phyloP scores from a whole-genome alignment of 2,888 invertebrate genomes.

The Formica aserva region DNA sequence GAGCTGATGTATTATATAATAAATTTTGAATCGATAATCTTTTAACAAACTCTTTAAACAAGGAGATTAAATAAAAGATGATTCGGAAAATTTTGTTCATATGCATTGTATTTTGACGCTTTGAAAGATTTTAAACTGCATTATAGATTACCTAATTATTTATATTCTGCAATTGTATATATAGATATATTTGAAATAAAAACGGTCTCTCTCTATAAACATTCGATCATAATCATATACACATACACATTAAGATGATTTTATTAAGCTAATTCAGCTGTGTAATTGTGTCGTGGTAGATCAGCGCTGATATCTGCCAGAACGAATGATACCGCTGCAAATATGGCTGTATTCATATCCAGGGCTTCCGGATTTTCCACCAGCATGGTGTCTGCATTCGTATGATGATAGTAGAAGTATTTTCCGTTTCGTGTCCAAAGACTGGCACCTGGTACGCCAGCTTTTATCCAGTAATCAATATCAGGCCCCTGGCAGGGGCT shows the following conservation, averaged over 20 bases:
- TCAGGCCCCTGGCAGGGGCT: slow-evolving; percentile 89
- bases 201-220: slow-evolving; percentile 36
- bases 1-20: neutral
- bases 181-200: slow-evolving; percentile 67
- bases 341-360: slow-evolving; percentile 92
- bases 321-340: slow-evolving; percentile 92
- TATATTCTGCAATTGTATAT: slow-evolving; percentile 61
- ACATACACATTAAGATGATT: neutral
- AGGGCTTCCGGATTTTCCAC: slow-evolving; percentile 90
- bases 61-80: neutral
- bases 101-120: slow-evolving; percentile 15
- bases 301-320: slow-evolving; percentile 91
- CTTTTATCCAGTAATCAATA: slow-evolving; percentile 88
- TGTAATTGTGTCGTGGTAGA: slow-evolving; percentile 86
- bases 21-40: slow-evolving; percentile 35
- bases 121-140: slow-evolving; percentile 26
- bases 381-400: slow-evolving; percentile 92
- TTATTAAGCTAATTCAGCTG: neutral
- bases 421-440: slow-evolving; percentile 89
- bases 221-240: neutral
- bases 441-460: slow-evolving; percentile 91
- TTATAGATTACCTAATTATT: slow-evolving; percentile 62
- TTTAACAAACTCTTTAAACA: slow-evolving; percentile 21
- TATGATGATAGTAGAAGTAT: slow-evolving; percentile 93
- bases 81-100: slow-evolving; percentile 19